Evolutionary conservation across 2,888 invertebrate species (phyloP).

Genomic region (Dioctria rufipes): DNA sequence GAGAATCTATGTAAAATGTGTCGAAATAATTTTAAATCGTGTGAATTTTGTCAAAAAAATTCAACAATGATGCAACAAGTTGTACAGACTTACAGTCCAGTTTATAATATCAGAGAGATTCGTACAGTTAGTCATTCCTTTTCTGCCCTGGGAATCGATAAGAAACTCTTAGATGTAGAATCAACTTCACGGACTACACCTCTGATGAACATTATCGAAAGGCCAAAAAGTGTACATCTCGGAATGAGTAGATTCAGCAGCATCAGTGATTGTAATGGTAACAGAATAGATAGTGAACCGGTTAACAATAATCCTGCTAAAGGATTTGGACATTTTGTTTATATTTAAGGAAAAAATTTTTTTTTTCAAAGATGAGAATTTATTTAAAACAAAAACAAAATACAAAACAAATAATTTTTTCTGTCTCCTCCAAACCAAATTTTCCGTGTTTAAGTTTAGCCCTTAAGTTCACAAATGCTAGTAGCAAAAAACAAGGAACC

Average conservation of each 20-base stretch:
- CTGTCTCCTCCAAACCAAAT: conserved; percentile 32
- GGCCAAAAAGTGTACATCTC: conserved; percentile 63
- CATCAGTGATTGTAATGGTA: conserved; percentile 34
- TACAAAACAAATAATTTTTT: too few relatives aligned
- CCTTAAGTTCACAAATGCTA: conserved; percentile 13
- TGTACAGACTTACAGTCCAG: conserved; percentile 66
- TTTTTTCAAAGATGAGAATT: conserved; percentile 4
- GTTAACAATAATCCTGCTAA: conserved; percentile 71
- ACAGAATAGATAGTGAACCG: conserved; percentile 62
- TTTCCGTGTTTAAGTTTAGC: conserved; percentile 15
- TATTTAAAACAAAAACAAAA: neutral
- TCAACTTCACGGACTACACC: conserved; percentile 56
- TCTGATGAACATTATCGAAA: conserved; percentile 56
- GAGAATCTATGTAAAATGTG: conserved; percentile 64
- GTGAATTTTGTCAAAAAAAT: conserved; percentile 68
- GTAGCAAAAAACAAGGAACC: conserved; percentile 43
- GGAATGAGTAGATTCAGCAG: conserved; percentile 59
- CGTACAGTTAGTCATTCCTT: conserved; percentile 70
- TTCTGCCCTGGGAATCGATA: conserved; percentile 70
- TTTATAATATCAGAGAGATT: conserved; percentile 71
- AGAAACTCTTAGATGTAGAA: conserved; percentile 70
- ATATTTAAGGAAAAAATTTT: conserved; percentile 64
- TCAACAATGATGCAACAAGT: conserved; percentile 61
- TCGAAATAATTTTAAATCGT: conserved; percentile 66
- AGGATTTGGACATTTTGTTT: conserved; percentile 70